Evolutionary conservation across 2,888 invertebrate species (phyloP).

Genomic region (Lottia gigantea): DNA sequence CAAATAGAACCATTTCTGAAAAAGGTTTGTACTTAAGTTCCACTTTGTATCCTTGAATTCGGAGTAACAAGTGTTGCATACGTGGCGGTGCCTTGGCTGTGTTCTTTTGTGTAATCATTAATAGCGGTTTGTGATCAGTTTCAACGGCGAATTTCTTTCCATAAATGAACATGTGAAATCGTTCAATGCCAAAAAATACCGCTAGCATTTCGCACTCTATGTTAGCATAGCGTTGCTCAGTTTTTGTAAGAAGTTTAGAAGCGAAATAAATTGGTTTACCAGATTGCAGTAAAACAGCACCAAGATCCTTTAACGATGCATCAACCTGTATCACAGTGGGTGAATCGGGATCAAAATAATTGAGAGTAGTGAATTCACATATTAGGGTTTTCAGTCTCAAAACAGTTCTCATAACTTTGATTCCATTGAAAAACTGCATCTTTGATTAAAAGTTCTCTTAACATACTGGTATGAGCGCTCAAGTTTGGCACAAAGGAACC

Average conservation of each 20-base stretch:
- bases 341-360: neutral
- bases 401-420: neutral
- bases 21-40: neutral
- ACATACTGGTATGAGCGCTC: neutral
- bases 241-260: neutral
- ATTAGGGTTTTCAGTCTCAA: neutral
- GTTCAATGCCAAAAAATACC: neutral
- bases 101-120: neutral
- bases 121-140: neutral
- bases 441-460: neutral
- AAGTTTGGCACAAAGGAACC: neutral
- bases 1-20: neutral
- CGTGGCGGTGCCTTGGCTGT: neutral
- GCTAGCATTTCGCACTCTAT: neutral
- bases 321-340: neutral
- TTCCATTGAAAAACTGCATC: neutral
- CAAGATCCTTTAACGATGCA: neutral
- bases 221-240: neutral
- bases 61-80: neutral
- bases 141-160: neutral
- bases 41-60: neutral
- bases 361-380: neutral
- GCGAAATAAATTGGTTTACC: neutral
- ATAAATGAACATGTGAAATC: neutral
- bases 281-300: neutral